Conservation (phyloP, 2,888 invertebrate genomes). For the Oscheius sp. region DNA sequence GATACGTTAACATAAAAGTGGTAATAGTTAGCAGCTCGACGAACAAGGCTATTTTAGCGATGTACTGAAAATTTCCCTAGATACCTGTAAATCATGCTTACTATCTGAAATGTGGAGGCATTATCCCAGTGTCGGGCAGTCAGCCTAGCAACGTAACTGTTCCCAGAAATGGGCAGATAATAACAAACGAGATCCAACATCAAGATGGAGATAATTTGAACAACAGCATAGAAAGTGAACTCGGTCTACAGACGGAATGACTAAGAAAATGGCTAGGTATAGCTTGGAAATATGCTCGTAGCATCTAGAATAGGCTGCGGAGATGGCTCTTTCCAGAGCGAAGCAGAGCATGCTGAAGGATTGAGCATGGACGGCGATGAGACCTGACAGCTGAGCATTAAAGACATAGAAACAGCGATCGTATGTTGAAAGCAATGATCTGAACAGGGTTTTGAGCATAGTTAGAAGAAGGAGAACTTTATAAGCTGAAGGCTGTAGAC, state of each 20-base stretch:
- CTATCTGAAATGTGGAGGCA: background rate
- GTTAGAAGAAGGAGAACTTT: background rate
- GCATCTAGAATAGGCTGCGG: background rate
- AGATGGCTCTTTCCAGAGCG: slow-evolving; percentile 21
- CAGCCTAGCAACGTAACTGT: slow-evolving; percentile 3
- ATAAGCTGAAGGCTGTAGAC: slow-evolving; percentile 4
- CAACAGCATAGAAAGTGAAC: background rate
- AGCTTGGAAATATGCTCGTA: slow-evolving; percentile 22
- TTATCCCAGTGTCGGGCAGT: slow-evolving; percentile 6
- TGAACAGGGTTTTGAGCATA: background rate
- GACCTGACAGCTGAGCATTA: slow-evolving; percentile 7
- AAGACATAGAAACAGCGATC: slow-evolving; percentile 2
- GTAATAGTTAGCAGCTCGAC: slow-evolving; percentile 11
- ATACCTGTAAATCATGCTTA: no score
- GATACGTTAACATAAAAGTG: background rate
- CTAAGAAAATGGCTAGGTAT: slow-evolving; percentile 5
- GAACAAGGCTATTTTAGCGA: background rate
- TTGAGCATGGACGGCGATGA: slow-evolving; percentile 14
- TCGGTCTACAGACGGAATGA: background rate
- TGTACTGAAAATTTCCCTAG: background rate
- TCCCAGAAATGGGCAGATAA: background rate
- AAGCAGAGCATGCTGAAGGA: slow-evolving; percentile 29
- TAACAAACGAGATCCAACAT: slow-evolving; percentile 3
- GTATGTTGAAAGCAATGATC: background rate
- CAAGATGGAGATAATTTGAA: slow-evolving; percentile 2